Base-by-base conservation (phyloP, 2,888 invertebrate genomes). In the Cantharis lateralis region DNA sequence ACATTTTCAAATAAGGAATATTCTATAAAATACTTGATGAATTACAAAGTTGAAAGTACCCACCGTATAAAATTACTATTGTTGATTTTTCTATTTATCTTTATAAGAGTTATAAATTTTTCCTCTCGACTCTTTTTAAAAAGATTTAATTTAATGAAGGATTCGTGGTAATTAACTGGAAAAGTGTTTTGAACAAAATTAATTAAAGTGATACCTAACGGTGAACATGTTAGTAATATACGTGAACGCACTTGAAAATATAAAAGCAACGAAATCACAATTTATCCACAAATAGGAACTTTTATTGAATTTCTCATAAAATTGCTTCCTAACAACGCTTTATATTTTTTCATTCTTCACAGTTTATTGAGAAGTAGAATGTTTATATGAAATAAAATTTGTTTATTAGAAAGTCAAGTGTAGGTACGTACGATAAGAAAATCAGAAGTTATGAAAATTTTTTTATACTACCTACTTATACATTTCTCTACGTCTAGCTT, bases 11-110 rank as follows among this genome's bases (percentile, higher is more conserved):
- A 73, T 68, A 68, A 68, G 68, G 64, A 61, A 71, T 61, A 66
- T 63, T 32, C 70, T 71, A 71, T 68, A 32, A 70, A 15, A 15
- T 71, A 24, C 74, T 77, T 77, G 61, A 74, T 77, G 68, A 74
- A 77, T 77, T 71, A 11, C 62, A 69, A 73, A 76, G 68, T 24
- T 61, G 32, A 61, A 61, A 48, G 48, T 48, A 48, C 48, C n/a
- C 7, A 48, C 48, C 16, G 16, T 64, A 20, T 20, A 20, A 64
- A 16, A 64, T 64, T 18, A 64, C 15, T 64, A 64, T 64, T 64
- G 20, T 18, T 64, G 63, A 20, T 16, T 20, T 18, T 63, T 13
- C 16, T 48, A 48, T 48, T 48, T 48, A n/a, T 48, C n/a, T n/a
- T 48, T 48, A 32, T 48, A 48, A 48, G 13, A 32, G 32, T 13